Percentiles rank a stretch among this genome's conserved stretches.
phyloP scores from a whole-genome alignment of 2,888 invertebrate genomes.

The Thymelicus lineola region DNA sequence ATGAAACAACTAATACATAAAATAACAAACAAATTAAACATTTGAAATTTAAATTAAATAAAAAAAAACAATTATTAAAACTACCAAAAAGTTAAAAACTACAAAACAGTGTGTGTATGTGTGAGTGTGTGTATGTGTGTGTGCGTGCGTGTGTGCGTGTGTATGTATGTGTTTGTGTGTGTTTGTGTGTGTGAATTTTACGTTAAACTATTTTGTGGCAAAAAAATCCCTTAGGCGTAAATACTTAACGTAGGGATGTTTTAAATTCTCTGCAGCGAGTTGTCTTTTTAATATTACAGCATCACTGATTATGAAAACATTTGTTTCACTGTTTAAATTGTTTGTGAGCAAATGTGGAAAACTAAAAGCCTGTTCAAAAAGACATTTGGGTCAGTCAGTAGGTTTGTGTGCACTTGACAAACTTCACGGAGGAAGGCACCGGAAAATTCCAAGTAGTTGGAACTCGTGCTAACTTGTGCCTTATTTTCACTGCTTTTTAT shows the following conservation, averaged over 20 bases:
- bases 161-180: too few relatives aligned
- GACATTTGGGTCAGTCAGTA: background rate
- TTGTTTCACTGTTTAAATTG: background rate
- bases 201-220: too few relatives aligned
- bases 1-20: too few relatives aligned
- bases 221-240: background rate
- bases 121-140: too few relatives aligned
- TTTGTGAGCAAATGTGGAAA: background rate
- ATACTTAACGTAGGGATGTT: background rate
- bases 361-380: slow-evolving; percentile 3
- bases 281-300: background rate
- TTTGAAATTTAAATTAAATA: too few relatives aligned
- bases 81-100: too few relatives aligned
- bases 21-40: too few relatives aligned
- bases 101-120: too few relatives aligned
- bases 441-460: slow-evolving; percentile 37
- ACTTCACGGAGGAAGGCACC: slow-evolving; percentile 24
- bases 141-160: too few relatives aligned
- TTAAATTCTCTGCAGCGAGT: slow-evolving; percentile 1
- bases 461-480: slow-evolving; percentile 42
- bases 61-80: too few relatives aligned
- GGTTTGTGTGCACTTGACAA: slow-evolving; percentile 34
- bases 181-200: too few relatives aligned
- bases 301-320: background rate
- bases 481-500: slow-evolving; percentile 44